phyloP scores from a whole-genome alignment of 2,888 invertebrate genomes.

The Napeogenes inachia region DNA sequence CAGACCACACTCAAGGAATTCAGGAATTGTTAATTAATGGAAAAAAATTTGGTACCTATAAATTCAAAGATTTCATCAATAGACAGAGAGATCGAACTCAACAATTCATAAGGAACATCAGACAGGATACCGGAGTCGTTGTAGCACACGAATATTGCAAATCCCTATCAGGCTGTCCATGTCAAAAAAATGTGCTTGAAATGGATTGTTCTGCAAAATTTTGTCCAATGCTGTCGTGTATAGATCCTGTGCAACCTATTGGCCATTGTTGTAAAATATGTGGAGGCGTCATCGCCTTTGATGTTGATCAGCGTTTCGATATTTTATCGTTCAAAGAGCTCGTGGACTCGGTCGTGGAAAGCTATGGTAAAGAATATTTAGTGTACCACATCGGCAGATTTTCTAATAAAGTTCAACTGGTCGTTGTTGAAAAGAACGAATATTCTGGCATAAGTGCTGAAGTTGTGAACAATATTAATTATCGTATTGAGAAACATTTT shows the following conservation, averaged over 20 bases:
- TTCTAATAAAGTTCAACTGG: constrained; percentile 50
- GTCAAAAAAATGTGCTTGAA: constrained; percentile 44
- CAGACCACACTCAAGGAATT: constrained; percentile 45
- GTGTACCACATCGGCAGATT: constrained; percentile 54
- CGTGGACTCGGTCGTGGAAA: constrained; percentile 42
- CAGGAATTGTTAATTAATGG: constrained; percentile 41
- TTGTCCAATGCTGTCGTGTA: constrained; percentile 53
- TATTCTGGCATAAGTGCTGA: constrained; percentile 56
- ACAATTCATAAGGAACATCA: constrained; percentile 45
- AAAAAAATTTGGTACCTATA: constrained; percentile 29
- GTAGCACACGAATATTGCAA: constrained; percentile 35
- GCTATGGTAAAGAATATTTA: constrained; percentile 41
- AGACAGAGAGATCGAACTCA: constrained; percentile 34
- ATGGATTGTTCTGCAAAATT: constrained; percentile 56
- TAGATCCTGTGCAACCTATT: constrained; percentile 53
- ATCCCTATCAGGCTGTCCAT: constrained; percentile 55
- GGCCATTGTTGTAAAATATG: constrained; percentile 68
- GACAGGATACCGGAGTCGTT: constrained; percentile 36
- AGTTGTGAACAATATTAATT: constrained; percentile 47
- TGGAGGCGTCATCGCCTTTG: constrained; percentile 54
- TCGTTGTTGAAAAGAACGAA: constrained; percentile 56
- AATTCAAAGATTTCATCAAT: constrained; percentile 20
- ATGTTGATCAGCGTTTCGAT: constrained; percentile 50
- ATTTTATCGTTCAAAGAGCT: constrained; percentile 47
- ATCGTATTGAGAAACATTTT: constrained; percentile 45